Percentiles rank a stretch among this genome's conserved stretches.
These are phyloP conservation scores for Torymus auratus DNA, from an alignment of 2,888 invertebrate genomes.

Conservation along the genomic window DNA sequence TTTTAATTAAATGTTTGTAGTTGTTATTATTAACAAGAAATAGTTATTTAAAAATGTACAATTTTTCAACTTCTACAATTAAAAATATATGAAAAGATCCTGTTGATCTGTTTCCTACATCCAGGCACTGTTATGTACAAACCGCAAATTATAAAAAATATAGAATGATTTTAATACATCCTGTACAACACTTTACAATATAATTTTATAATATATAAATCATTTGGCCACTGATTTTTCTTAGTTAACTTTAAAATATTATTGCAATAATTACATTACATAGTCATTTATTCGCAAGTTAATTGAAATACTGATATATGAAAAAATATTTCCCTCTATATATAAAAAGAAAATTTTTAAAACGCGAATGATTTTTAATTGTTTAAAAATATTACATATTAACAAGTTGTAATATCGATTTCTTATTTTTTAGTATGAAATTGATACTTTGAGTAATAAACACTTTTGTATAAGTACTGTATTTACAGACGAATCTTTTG, in stretches of 20 bases:
- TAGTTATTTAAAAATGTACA: constrained; percentile 43
- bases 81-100: constrained; percentile 38
- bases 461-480: constrained; percentile 36
- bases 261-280: constrained; percentile 43
- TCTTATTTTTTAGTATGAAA: constrained; percentile 14
- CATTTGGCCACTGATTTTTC: constrained; percentile 56
- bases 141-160: constrained; percentile 48
- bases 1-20: constrained; percentile 18
- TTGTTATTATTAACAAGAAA: constrained; percentile 22
- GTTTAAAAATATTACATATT: constrained; percentile 42
- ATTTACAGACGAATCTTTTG: constrained; percentile 5
- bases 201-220: constrained; percentile 50
- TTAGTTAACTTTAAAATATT: constrained; percentile 41
- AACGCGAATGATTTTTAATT: background rate
- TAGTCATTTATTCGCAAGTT: constrained; percentile 7
- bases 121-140: constrained; percentile 57
- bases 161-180: constrained; percentile 19
- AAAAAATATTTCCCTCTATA: constrained; percentile 41
- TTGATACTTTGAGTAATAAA: constrained; percentile 26
- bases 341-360: constrained; percentile 32
- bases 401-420: constrained; percentile 37
- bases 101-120: constrained; percentile 35
- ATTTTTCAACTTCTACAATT: constrained; percentile 37
- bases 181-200: constrained; percentile 32
- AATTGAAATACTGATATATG: constrained; percentile 49